A percentile compares a stretch with the other conserved stretches of the same genome.
Evolutionary conservation across 2,888 invertebrate species (phyloP).

Genomic region (Lutraria lutraria): DNA sequence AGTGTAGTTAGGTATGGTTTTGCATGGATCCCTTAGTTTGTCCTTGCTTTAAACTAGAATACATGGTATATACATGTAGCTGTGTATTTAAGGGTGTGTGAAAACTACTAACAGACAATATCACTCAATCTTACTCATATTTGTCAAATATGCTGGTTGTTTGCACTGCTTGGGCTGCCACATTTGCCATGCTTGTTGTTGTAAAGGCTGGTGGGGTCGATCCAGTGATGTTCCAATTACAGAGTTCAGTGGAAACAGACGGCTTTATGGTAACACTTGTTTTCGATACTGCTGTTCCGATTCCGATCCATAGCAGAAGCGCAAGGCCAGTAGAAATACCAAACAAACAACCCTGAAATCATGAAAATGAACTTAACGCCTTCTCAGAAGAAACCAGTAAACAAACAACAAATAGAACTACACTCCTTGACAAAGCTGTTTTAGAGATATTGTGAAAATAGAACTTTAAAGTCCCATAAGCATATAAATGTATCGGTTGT

Average conservation of each 20-base stretch:
- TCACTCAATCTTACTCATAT: slow-evolving; percentile 43
- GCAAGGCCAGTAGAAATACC: slow-evolving; percentile 49
- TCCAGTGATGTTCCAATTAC: slow-evolving; percentile 61
- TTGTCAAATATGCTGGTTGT: slow-evolving; percentile 51
- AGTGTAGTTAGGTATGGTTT: too few species aligned
- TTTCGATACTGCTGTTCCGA: slow-evolving; percentile 48
- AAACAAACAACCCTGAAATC: slow-evolving; percentile 53
- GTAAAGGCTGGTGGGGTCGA: slow-evolving; percentile 13
- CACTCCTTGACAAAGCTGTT: too few species aligned
- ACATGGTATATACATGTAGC: too few species aligned
- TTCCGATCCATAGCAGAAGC: slow-evolving; percentile 61
- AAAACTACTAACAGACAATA: too few species aligned
- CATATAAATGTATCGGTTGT: too few species aligned
- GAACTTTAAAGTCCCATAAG: too few species aligned
- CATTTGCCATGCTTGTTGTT: not conserved
- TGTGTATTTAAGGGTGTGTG: too few species aligned
- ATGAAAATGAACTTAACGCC: not conserved
- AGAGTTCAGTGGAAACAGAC: slow-evolving; percentile 44
- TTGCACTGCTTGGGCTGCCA: not conserved
- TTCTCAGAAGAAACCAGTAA: not conserved
- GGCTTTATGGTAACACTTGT: slow-evolving; percentile 59
- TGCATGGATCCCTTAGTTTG: too few species aligned
- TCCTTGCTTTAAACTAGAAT: too few species aligned
- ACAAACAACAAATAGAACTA: too few species aligned
- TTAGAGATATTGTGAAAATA: too few species aligned